phyloP scores from a whole-genome alignment of 2,888 invertebrate genomes.

The Nebria brevicollis region DNA sequence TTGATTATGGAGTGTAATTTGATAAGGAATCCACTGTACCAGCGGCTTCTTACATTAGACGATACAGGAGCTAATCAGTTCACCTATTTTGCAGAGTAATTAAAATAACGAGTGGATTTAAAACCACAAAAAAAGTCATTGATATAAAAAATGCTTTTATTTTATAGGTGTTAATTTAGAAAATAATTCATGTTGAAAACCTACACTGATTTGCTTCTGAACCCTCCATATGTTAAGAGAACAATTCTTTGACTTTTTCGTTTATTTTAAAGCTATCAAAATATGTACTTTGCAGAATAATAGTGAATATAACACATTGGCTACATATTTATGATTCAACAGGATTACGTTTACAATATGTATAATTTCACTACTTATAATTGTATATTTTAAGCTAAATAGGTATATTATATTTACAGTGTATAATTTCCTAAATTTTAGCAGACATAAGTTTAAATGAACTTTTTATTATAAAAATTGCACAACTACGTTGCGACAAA shows the following conservation, averaged over 20 bases:
- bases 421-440: constrained; percentile 27
- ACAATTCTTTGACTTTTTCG: not conserved
- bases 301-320: not conserved
- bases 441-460: constrained; percentile 10
- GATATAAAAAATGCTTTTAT: too few species aligned
- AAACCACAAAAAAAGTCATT: not conserved
- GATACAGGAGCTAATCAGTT: not conserved
- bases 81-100: not conserved
- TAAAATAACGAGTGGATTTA: not conserved
- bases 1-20: constrained; percentile 22
- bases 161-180: not conserved
- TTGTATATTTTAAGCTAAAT: constrained; percentile 23
- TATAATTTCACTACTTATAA: constrained; percentile 18
- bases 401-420: constrained; percentile 28
- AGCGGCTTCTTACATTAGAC: not conserved
- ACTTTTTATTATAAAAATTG: constrained; percentile 17
- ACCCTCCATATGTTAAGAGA: not conserved
- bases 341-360: constrained; percentile 13
- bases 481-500: constrained; percentile 22
- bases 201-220: not conserved
- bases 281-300: not conserved
- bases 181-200: not conserved
- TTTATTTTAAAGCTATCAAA: not conserved
- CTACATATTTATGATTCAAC: constrained; percentile 14
- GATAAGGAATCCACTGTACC: constrained; percentile 19